Evolutionary conservation across 2,113 vertebrate genomes (phyloP), one percentile per base, ranked within the genome.

Genomic region (Elgaria multicarinata): DNA sequence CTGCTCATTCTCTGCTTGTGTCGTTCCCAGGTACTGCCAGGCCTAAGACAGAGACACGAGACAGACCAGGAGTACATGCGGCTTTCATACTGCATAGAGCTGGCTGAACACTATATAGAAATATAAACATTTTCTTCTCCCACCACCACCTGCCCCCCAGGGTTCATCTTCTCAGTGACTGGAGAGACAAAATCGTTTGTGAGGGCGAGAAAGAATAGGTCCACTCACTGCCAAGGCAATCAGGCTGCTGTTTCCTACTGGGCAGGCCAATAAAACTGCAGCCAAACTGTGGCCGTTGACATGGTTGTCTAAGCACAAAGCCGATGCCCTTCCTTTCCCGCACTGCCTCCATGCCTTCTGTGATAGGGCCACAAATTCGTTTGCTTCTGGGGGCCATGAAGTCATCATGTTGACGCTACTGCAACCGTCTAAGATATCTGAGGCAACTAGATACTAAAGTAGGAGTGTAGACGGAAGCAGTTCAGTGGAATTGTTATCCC

Each of bases 21-120:
- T 99, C 39, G 99, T 99, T 86, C 99, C 99, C 96, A 99, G 97
- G 93, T 99, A 99, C 87, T 99, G 99, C 99, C 99, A 99, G 46
- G 99, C 99, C 99, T 99, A 91, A 9, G 75, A 50, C 72, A 91
- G 85, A 87, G 84, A 95, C 0, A 71, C 58, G 6, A n/a, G n/a
- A n/a, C n/a, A n/a, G n/a, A 91, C 13, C 3, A 22, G 89, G 5
- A 2, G n/a, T 31, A 8, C 26, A 26, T 28, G 55, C 13, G 26
- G 66, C 44, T 42, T 72, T 81, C 4, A 33, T 42, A 7, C 14
- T 50, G 58, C 55, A 66, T 18, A 64, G 2, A 50, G 31, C 55
- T 26, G 6, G 16, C 5, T 50, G 14, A 36, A 66, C 6, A 26
- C 1, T 31, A n/a, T 6, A 1, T 0, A 0, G n/a, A n/a, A n/a